phyloP scores from a whole-genome alignment of 2,888 invertebrate genomes.

The Spodoptera exigua region DNA sequence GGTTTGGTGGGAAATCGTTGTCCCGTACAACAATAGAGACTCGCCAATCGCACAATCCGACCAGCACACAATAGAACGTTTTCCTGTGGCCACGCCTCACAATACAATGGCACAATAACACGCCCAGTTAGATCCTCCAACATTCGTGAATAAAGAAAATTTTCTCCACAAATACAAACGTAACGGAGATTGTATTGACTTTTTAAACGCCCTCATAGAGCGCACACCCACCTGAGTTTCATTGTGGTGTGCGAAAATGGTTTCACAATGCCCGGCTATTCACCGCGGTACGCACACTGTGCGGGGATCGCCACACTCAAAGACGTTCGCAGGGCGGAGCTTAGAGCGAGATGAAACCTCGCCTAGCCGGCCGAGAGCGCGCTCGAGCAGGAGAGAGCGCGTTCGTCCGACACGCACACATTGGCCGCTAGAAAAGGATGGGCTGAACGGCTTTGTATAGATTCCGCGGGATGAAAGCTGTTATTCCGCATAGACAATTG shows the following conservation, averaged over 20 bases:
- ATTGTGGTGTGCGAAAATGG: conserved; percentile 85
- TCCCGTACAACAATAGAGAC: conserved; percentile 69
- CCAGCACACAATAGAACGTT: conserved; percentile 82
- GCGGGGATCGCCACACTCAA: conserved; percentile 70
- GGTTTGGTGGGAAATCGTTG: conserved; percentile 59
- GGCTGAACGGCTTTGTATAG: conserved; percentile 86
- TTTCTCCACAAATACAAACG: conserved; percentile 85
- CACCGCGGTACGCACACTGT: conserved; percentile 80
- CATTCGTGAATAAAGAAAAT: conserved; percentile 84
- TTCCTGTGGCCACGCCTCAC: conserved; percentile 84
- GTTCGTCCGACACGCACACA: conserved; percentile 79
- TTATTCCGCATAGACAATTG: conserved; percentile 87
- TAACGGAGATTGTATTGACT: conserved; percentile 87
- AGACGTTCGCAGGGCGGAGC: conserved; percentile 85
- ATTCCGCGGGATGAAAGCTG: conserved; percentile 83
- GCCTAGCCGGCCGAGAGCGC: conserved; percentile 73
- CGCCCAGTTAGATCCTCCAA: conserved; percentile 79
- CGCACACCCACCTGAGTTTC: conserved; percentile 84
- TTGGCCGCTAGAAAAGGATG: conserved; percentile 85
- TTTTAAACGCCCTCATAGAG: conserved; percentile 88
- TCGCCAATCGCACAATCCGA: conserved; percentile 82
- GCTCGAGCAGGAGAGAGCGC: conserved; percentile 74
- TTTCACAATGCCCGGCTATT: conserved; percentile 84
- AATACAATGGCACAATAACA: conserved; percentile 80
- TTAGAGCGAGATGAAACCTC: conserved; percentile 81